Base-by-base conservation (phyloP, 2,113 vertebrate genomes). In the Pardalotus punctatus region DNA sequence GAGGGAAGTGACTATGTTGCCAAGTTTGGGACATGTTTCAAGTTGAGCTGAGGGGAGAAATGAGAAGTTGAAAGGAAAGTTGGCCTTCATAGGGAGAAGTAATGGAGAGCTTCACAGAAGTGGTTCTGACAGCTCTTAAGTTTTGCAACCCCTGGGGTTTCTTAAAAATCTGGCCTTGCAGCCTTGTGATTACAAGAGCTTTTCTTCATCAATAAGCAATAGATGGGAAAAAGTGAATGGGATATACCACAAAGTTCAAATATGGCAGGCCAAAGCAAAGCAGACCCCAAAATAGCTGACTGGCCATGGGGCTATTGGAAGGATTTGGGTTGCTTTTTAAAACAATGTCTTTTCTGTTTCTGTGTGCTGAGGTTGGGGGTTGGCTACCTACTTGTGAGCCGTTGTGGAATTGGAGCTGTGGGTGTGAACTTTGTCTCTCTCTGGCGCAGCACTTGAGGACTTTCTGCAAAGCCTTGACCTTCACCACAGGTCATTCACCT, bases 21-120 rank as follows among this genome's bases (percentile, higher is more conserved):
- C 65, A 83, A 48, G 54, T 74, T 78, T 92, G 56, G 64, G 58
- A 76, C 53, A 48, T 20, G 23, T 56, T 12, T 56, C 36, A 66
- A 19, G 9, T 28, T 69, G 50, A 85, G 29, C 54, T 57, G 31
- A 71, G 57, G n/a, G 31, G 66, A 88, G 43, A 93, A 93, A 93
- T 64, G 64, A 90, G 64, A 94, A 96, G 35, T 58, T 81, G 47
- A 79, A 95, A 74, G 71, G 79, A 90, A 83, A 84, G 40, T 33
- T 96, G 43, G 24, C 38, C 40, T 25, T 74, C 56, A 28, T 0
- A 66, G 67, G 60, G 40, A 96, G 47, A 83, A 94, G 51, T 92
- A 78, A 64, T 8, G 29, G 62, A 88, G 35, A 90, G 24, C 84
- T 88, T 90, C 85, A 70, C 43, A 93, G 78, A 93, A 72, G 33